Conservation (phyloP, 2,113 vertebrate species). For the Barbus barbus region DNA sequence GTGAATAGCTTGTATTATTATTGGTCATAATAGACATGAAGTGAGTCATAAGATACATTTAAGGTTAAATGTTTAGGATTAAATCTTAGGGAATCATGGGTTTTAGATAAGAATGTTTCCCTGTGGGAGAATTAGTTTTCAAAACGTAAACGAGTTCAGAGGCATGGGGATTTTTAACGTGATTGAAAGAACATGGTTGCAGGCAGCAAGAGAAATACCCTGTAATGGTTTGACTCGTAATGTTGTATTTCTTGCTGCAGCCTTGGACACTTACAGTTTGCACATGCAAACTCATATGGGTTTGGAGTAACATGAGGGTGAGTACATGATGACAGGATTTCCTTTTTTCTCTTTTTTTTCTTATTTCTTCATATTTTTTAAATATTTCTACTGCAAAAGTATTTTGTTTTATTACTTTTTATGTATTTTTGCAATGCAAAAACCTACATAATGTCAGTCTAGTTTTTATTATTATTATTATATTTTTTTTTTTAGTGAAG, state of each 20-base stretch:
- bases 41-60: not conserved
- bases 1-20: not conserved
- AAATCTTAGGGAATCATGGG: not conserved
- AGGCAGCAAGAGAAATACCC: not conserved
- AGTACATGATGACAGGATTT: not conserved
- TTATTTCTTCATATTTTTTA: no score
- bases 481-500: no score
- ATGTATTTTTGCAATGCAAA: no score
- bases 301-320: not conserved
- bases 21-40: not conserved
- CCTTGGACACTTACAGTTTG: not conserved
- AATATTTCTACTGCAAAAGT: no score
- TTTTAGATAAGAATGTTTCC: not conserved
- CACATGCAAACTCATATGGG: not conserved
- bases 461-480: no score
- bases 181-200: not conserved
- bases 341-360: no score
- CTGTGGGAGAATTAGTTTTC: not conserved
- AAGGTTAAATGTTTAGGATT: constrained; percentile 7
- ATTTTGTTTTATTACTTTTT: no score
- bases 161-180: not conserved
- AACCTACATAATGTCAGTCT: no score
- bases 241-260: not conserved
- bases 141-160: not conserved
- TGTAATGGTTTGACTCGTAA: not conserved